phyloP scores from a whole-genome alignment of 2,797 vertebrate species.

The Esox masquinongy region DNA sequence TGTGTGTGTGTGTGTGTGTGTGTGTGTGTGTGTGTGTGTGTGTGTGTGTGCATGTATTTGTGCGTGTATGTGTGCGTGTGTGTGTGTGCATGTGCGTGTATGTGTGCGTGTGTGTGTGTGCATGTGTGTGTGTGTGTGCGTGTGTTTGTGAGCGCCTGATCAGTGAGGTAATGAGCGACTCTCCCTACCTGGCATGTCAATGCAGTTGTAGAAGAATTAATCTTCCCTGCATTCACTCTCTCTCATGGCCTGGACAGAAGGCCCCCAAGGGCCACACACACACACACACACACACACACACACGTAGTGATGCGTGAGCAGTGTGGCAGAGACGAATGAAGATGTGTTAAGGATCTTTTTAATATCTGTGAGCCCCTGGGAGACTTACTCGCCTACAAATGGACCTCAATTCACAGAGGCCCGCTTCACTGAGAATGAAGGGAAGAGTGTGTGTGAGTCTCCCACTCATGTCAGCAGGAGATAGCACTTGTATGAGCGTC shows the following conservation, averaged over 20 bases:
- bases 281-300: too few relatives aligned
- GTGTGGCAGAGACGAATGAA: neutral
- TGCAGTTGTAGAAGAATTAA: conserved; percentile 37
- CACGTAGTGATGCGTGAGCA: neutral
- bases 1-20: neutral
- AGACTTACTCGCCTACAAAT: neutral
- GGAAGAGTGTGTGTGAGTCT: neutral
- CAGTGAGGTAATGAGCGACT: conserved; percentile 5
- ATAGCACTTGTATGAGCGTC: neutral
- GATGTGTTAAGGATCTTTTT: conserved; percentile 40
- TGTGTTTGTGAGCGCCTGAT: neutral
- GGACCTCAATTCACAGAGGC: neutral
- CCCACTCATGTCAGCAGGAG: neutral
- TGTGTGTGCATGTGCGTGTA: neutral
- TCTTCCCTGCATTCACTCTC: conserved; percentile 43
- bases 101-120: neutral
- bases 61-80: neutral
- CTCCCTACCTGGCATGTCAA: neutral
- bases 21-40: neutral
- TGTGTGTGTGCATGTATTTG: neutral
- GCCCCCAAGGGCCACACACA: conserved; percentile 33
- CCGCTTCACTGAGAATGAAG: neutral
- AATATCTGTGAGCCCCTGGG: conserved; percentile 37
- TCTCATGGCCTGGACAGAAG: conserved; percentile 27
- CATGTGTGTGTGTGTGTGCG: neutral